Evolutionary conservation across 1,140 invertebrate species (phyloP), one percentile per base, ranked within the genome.

Genomic region (Hylyphantes graminicola): DNA sequence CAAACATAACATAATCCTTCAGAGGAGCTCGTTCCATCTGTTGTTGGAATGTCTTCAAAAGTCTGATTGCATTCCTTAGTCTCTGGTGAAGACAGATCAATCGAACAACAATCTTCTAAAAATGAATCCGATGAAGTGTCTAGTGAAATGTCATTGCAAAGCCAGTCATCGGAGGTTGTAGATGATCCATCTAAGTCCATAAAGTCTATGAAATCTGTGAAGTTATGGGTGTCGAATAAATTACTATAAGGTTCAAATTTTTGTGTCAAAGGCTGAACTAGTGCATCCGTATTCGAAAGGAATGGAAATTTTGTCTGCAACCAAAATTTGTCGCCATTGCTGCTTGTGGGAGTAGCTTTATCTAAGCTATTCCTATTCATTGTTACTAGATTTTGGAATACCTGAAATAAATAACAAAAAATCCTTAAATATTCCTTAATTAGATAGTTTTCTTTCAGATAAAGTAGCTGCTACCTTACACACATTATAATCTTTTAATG

Each of bases 91-190:
- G 77, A 12, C 15, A 80, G 48, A 35, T 80, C 77, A 7, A 80
- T 21, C 0, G 65, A 70, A 17, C 65, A 19, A 12, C 68, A 54
- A 35, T 73, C 79, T 61, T 67, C 76, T 54, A 78, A 67, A 65
- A 64, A 55, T 12, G 79, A 81, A 59, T 81, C 68, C 8, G 79
- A 72, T 61, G 79, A 72, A 15, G 55, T 73, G 9, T 81, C 79
- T 2, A 78, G 12, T 7, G 74, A 12, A 10, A 76, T 76, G 11
- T 78, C 76, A 10, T 51, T 72, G 35, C n/a, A 59, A 19, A 81
- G n/a, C 79, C 79, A 81, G 35, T 81, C 79, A 17, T 73, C 79
- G 7, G 79, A 81, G 19, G 79, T 63, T 13, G 65, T 73, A 7
- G 79, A 81, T 11, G 79, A 81, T 73, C 50, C 68, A 10, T 81